These are phyloP conservation scores for Dendrocincla fuliginosa DNA, from an alignment of 2,797 vertebrate species.

Conservation along the genomic window DNA sequence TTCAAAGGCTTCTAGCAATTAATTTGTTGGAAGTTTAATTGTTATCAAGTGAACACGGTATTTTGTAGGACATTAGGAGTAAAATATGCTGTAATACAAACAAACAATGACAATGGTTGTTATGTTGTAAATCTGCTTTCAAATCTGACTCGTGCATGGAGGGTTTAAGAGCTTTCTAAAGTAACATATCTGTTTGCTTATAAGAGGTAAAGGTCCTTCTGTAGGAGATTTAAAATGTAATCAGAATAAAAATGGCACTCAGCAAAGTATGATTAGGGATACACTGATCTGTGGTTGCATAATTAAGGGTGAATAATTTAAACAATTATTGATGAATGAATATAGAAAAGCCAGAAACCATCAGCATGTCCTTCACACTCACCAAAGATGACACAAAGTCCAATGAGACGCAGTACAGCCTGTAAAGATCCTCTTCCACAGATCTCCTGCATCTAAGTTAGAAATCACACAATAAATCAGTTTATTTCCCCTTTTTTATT, in stretches of 20 bases:
- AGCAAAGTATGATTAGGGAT: background rate
- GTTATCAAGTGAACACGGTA: conserved; percentile 24
- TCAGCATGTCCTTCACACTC: background rate
- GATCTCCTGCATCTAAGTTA: background rate
- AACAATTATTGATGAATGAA: background rate
- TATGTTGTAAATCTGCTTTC: conserved; percentile 34
- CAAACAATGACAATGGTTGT: conserved; percentile 31
- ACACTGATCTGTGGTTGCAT: background rate
- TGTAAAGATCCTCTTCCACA: background rate
- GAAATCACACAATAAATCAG: background rate
- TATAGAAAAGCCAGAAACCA: background rate
- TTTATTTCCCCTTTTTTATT: background rate
- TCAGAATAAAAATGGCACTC: background rate
- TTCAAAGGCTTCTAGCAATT: conserved; percentile 44
- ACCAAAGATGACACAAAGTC: background rate
- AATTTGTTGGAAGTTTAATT: conserved; percentile 42
- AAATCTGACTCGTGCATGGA: background rate
- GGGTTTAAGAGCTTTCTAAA: background rate
- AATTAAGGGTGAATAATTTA: background rate
- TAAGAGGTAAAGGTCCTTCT: background rate
- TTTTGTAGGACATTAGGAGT: background rate
- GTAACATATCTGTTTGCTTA: conserved; percentile 24
- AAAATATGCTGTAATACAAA: conserved; percentile 11
- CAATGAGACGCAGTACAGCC: background rate
- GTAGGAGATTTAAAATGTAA: background rate